phyloP scores from a whole-genome alignment of 2,113 vertebrate species.

The Hystrix cristata region DNA sequence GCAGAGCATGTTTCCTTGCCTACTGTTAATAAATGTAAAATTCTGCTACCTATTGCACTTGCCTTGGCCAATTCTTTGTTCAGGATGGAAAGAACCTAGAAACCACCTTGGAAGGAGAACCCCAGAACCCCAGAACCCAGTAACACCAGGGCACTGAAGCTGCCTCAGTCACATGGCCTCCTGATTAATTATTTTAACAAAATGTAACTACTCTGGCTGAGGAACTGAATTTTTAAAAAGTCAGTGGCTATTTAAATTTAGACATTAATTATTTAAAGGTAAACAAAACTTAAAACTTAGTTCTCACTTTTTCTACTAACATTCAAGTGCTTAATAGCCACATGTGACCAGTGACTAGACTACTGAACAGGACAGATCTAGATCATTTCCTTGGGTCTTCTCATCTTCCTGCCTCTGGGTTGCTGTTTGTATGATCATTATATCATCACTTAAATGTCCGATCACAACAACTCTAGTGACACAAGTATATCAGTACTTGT shows the following conservation, averaged over 20 bases:
- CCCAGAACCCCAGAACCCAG: background rate
- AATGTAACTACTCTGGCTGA: background rate
- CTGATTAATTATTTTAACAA: background rate
- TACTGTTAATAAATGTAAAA: background rate
- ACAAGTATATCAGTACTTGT: background rate
- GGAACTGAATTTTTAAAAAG: background rate
- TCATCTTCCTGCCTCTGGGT: background rate
- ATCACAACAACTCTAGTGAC: background rate
- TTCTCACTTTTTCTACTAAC: background rate
- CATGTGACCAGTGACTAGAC: background rate
- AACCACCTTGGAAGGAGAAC: background rate
- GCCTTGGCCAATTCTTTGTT: background rate
- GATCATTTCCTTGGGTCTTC: background rate
- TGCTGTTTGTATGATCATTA: background rate
- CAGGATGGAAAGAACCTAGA: background rate
- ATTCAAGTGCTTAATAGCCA: background rate
- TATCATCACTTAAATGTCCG: background rate
- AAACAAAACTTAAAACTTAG: background rate
- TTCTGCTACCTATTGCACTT: background rate
- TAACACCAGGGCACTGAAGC: background rate
- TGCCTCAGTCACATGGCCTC: background rate
- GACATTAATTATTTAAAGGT: constrained; percentile 44
- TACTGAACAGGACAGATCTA: background rate
- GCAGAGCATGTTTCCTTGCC: background rate
- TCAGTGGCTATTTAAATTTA: background rate